phyloP scores from a whole-genome alignment of 2,797 vertebrate species.

The Loriculus beryllinus region DNA sequence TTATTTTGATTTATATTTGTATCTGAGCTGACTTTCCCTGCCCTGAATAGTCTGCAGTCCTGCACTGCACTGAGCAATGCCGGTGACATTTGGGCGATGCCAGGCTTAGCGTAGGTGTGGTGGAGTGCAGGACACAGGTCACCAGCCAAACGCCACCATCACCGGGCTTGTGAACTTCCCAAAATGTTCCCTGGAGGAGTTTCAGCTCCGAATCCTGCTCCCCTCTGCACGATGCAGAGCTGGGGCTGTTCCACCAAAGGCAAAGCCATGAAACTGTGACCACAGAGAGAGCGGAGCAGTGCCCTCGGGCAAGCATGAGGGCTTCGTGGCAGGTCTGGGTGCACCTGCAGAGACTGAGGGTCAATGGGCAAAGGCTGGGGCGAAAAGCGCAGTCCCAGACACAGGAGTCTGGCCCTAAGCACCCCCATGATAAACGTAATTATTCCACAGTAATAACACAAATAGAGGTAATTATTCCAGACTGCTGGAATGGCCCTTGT shows the following conservation, averaged over 20 bases:
- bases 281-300: fast-evolving
- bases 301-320: fast-evolving
- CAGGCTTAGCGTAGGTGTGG: background rate
- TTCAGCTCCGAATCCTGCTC: background rate
- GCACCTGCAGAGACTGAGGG: background rate
- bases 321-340: background rate
- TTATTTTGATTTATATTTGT: background rate
- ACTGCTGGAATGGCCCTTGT: background rate
- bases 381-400: fast-evolving
- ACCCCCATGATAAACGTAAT: background rate
- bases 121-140: fast-evolving
- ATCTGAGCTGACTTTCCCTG: background rate
- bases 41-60: background rate
- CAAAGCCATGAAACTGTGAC: background rate
- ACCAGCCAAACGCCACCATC: background rate
- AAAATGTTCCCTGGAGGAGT: background rate
- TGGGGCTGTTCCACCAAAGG: background rate
- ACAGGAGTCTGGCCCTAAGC: background rate
- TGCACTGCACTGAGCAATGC: background rate
- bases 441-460: background rate
- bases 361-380: background rate
- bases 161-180: background rate
- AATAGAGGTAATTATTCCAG: background rate
- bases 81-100: background rate
- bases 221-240: background rate